Evolutionary conservation across 2,888 invertebrate species (phyloP), one percentile per base, ranked within the genome.

Genomic region (Graphium colonna): DNA sequence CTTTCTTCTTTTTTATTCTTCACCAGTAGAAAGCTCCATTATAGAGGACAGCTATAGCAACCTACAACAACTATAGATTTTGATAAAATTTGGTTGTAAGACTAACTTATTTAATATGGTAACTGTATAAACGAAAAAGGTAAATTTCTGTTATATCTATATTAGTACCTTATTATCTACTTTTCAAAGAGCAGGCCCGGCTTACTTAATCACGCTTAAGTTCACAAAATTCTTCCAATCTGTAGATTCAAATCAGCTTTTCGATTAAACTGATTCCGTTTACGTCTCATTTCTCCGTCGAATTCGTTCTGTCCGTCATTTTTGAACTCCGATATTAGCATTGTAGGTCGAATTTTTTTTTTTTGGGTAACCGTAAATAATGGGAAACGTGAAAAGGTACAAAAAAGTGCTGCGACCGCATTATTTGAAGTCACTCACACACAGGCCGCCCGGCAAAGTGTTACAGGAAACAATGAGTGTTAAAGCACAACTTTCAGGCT

Each of bases 401-500:
- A 10, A n/a, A 28, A 44, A 38, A 44, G 12, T 43, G 12, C 41
- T 21, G 33, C 28, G 44, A 38, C 39, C 44, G 44, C 44, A 17
- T 45, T 45, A 45, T 39, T 40, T 45, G 39, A 41, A 40, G 13
- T 28, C 44, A 16, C 33, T 42, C 36, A 42, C 26, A 44, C 38
- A 43, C 50, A 51, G 28, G 31, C 31, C 31, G 28, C 18, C 10
- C 15, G 13, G 42, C 33, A 52, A 51, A 51, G 13, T 46, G 41
- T 42, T 40, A 36, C 28, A 53, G 43, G 43, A 48, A 52, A 48
- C 43, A 43, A 48, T 31, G 39, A 44, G 10, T 38, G 38, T 52
- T 47, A 44, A 43, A 39, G 43, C 43, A 42, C 53, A 43, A 52
- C 53, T 53, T 53, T 52, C 31, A 44, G 28, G 12, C 36, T 9